These are phyloP conservation scores for Oscheius sp. DNA, from an alignment of 2,888 invertebrate genomes.

Conservation along the genomic window DNA sequence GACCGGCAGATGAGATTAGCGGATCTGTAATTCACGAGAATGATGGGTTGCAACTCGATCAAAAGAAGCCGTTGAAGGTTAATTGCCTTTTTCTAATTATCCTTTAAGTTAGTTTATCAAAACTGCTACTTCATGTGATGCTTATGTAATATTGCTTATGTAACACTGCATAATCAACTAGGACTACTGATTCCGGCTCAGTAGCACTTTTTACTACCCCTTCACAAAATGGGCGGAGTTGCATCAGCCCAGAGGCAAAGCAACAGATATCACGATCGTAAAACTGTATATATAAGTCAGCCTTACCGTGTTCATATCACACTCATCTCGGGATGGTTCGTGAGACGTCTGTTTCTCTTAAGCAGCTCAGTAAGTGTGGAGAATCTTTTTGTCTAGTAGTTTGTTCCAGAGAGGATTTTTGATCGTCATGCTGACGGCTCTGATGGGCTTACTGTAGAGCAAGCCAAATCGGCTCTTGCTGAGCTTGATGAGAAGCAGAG, in stretches of 20 bases:
- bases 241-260: constrained; percentile 21
- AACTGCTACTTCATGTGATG: too few species aligned
- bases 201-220: background rate
- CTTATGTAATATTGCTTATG: background rate
- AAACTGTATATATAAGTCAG: constrained; percentile 17
- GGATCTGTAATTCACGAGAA: too few species aligned
- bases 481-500: constrained; percentile 18
- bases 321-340: constrained; percentile 9
- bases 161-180: background rate
- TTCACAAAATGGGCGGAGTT: constrained; percentile 20
- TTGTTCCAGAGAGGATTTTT: constrained; percentile 24
- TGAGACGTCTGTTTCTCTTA: constrained; percentile 21
- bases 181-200: background rate
- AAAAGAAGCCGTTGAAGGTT: too few species aligned
- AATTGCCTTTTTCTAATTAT: too few species aligned
- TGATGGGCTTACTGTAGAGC: constrained; percentile 1
- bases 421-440: constrained; percentile 10
- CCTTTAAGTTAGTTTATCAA: too few species aligned
- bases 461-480: constrained; percentile 3
- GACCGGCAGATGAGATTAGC: too few species aligned
- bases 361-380: constrained; percentile 16
- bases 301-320: background rate
- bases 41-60: too few species aligned
- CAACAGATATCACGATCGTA: constrained; percentile 6
- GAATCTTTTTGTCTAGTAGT: background rate